These are phyloP conservation scores for Mnemiopsis leidyi DNA, from an alignment of 37 sponge, comb jelly and placozoan species.

Conservation along the genomic window DNA sequence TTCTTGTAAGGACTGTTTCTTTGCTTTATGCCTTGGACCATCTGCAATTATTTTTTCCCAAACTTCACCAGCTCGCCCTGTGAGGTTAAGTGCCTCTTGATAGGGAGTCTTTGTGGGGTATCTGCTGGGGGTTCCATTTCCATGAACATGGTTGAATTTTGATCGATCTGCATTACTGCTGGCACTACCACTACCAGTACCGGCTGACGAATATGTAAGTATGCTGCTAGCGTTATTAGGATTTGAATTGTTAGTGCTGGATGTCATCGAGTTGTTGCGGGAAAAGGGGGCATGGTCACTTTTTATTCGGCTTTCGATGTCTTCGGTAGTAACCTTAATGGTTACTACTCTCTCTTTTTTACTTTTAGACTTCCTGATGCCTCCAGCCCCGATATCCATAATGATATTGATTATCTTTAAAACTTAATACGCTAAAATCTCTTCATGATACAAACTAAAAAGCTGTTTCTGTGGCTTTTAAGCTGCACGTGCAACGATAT, in stretches of 20 bases:
- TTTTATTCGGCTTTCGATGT: neutral
- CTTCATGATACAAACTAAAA: neutral
- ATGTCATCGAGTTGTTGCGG: no score
- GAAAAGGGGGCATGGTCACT: neutral
- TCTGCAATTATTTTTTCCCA: neutral
- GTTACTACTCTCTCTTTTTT: neutral
- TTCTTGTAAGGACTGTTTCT: neutral
- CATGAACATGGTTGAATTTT: neutral
- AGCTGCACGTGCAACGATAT: neutral
- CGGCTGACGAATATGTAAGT: neutral
- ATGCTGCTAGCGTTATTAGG: neutral
- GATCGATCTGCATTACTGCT: neutral
- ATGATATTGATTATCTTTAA: neutral
- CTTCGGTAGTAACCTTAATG: neutral
- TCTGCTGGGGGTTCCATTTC: neutral
- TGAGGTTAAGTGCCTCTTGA: neutral
- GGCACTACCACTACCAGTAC: neutral
- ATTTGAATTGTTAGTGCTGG: neutral
- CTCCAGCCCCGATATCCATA: conserved; percentile 15
- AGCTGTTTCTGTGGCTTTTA: neutral
- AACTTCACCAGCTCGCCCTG: neutral
- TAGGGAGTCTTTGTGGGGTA: neutral
- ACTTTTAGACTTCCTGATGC: no score
- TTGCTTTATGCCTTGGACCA: neutral
- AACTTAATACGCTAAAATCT: neutral